A percentile compares a stretch with the other conserved stretches of the same genome.
phyloP scores from a whole-genome alignment of 2,797 vertebrate species.

The Sarcoramphus papa region DNA sequence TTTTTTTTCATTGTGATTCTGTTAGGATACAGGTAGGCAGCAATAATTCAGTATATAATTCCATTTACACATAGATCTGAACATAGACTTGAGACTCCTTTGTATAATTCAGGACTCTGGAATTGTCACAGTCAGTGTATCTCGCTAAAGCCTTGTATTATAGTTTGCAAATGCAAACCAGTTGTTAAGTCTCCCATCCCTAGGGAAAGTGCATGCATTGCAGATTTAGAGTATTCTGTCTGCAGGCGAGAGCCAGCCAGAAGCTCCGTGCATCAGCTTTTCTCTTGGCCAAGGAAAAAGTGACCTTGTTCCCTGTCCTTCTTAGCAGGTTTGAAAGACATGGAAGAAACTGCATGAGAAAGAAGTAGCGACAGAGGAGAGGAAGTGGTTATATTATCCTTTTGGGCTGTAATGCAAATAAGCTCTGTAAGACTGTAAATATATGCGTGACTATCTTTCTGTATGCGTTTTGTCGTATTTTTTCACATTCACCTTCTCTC shows the following conservation, averaged over 20 bases:
- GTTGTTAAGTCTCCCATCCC: neutral
- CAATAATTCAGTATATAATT: neutral
- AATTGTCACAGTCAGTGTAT: neutral
- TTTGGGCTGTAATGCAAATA: neutral
- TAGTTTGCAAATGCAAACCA: slow-evolving; percentile 22
- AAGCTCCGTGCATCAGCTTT: slow-evolving; percentile 20
- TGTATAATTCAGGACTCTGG: neutral
- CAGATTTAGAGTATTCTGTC: neutral
- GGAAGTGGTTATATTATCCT: neutral
- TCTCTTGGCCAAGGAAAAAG: neutral
- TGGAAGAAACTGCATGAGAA: neutral
- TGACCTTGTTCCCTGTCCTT: slow-evolving; percentile 18
- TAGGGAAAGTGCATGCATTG: neutral
- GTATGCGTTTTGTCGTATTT: rapidly evolving
- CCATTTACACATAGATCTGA: slow-evolving; percentile 17
- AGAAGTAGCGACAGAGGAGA: neutral
- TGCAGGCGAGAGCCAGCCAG: neutral
- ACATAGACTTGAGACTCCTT: neutral
- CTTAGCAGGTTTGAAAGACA: neutral
- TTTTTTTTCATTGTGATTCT: neutral
- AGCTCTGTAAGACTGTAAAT: neutral
- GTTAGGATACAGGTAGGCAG: neutral
- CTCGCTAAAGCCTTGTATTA: neutral
- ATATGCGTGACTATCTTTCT: neutral
- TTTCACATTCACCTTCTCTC: neutral